phyloP scores from a whole-genome alignment of 2,113 vertebrate species.

The Dendropsophus ebraccatus region DNA sequence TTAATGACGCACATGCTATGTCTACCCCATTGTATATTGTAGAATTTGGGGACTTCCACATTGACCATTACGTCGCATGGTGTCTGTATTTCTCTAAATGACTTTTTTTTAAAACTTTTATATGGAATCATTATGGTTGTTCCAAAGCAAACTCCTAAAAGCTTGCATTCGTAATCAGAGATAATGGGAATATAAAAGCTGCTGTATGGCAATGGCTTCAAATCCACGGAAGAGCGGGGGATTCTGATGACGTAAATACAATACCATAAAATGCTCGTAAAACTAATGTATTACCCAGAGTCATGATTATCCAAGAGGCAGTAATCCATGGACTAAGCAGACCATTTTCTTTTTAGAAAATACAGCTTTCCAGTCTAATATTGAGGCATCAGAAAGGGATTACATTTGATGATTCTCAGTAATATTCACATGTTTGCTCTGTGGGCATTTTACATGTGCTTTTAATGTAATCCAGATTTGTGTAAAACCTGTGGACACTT shows the following conservation, averaged over 20 bases:
- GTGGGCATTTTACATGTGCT: background rate
- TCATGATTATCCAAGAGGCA: background rate
- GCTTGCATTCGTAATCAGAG: conserved; percentile 1
- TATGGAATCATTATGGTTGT: background rate
- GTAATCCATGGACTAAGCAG: conserved; percentile 20
- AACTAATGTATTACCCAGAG: background rate
- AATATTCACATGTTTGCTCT: background rate
- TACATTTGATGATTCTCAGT: background rate
- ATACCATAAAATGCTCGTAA: background rate
- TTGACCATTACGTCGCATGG: background rate
- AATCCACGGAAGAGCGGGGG: conserved; percentile 6
- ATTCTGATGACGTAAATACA: conserved; percentile 30
- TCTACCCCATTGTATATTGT: background rate
- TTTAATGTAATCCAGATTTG: conserved; percentile 33
- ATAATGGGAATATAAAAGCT: conserved; percentile 21
- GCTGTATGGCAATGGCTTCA: background rate
- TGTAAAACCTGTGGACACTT: background rate
- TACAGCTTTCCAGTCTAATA: background rate
- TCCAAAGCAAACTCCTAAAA: background rate
- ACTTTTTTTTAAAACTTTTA: background rate
- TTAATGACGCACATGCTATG: background rate
- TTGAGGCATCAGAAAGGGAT: conserved; percentile 34
- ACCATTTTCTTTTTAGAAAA: background rate
- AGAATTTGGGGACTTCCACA: background rate
- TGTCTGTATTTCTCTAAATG: background rate